Evolutionary conservation across 2,888 invertebrate genomes (phyloP).

Genomic region (Panzeria rudis): DNA sequence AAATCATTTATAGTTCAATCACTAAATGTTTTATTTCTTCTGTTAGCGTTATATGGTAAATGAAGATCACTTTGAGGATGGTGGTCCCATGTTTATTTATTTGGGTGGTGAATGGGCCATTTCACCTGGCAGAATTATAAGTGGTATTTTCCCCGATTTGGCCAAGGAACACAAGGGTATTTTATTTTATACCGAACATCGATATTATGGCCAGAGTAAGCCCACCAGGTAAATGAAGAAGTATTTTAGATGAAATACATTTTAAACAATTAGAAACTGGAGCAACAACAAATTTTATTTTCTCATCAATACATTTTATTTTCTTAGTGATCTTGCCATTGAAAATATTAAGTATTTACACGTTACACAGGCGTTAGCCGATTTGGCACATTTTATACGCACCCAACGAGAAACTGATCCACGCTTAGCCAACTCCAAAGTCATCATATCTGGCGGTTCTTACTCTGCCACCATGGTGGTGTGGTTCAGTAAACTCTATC

Average conservation of each 20-base stretch:
- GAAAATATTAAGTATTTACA: slow-evolving; percentile 86
- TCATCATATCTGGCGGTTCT: slow-evolving; percentile 87
- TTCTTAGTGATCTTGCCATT: slow-evolving; percentile 83
- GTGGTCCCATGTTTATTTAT: slow-evolving; percentile 87
- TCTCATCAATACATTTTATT: too few relatives aligned
- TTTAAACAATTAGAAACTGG: too few relatives aligned
- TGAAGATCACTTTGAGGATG: slow-evolving; percentile 75
- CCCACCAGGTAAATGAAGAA: slow-evolving; percentile 84
- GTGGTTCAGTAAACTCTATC: slow-evolving; percentile 88
- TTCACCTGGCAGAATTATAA: slow-evolving; percentile 84
- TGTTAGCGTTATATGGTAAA: not conserved
- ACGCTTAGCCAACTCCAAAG: slow-evolving; percentile 81
- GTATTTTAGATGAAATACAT: not conserved
- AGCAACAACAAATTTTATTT: too few relatives aligned
- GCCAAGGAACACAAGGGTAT: slow-evolving; percentile 86
- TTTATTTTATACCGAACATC: slow-evolving; percentile 91
- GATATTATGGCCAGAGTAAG: slow-evolving; percentile 90
- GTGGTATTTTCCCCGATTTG: slow-evolving; percentile 87
- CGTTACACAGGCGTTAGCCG: slow-evolving; percentile 88
- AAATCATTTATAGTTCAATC: not conserved
- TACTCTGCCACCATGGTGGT: slow-evolving; percentile 88
- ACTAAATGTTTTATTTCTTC: not conserved
- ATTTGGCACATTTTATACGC: slow-evolving; percentile 87
- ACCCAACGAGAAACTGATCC: slow-evolving; percentile 81
- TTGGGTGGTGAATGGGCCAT: slow-evolving; percentile 90